Conservation (phyloP, 2,888 invertebrate genomes). For the Parnassius apollo region DNA sequence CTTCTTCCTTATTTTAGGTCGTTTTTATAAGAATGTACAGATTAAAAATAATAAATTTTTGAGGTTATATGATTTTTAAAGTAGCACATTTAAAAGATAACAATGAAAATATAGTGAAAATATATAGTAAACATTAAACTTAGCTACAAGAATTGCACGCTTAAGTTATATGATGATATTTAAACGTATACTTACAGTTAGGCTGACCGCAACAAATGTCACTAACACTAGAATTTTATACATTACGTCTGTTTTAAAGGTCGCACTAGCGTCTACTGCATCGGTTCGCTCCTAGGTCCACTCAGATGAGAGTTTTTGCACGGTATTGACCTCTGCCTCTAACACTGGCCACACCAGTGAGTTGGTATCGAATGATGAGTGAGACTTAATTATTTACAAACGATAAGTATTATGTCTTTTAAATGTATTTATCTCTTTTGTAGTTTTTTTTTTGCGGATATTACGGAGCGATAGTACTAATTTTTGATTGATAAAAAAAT, state of each 20-base stretch:
- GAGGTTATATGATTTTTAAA: too few relatives aligned
- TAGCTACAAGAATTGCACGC: too few relatives aligned
- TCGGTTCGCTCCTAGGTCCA: neutral
- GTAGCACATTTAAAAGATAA: too few relatives aligned
- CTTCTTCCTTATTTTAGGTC: too few relatives aligned
- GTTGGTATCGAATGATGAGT: neutral
- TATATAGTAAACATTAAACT: too few relatives aligned
- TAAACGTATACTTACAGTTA: slow-evolving; percentile 19
- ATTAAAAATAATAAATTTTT: too few relatives aligned
- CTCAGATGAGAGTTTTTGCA: neutral
- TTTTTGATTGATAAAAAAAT: too few relatives aligned
- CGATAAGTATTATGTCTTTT: neutral
- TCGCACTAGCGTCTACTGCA: slow-evolving; percentile 7
- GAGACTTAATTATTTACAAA: neutral
- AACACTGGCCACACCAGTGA: slow-evolving; percentile 6
- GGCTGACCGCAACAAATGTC: neutral
- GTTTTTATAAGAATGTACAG: too few relatives aligned
- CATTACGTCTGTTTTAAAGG: slow-evolving; percentile 11
- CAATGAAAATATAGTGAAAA: too few relatives aligned
- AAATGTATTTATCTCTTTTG: too few relatives aligned
- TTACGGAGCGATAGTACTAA: too few relatives aligned
- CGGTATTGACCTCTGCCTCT: slow-evolving; percentile 17
- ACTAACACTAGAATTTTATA: slow-evolving; percentile 14
- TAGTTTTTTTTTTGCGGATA: too few relatives aligned
- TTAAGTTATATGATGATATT: neutral